A percentile compares a stretch with the other conserved stretches of the same genome.
Evolutionary conservation across 2,797 vertebrate genomes (phyloP).

Genomic region (Hippopotamyrus pictus): DNA sequence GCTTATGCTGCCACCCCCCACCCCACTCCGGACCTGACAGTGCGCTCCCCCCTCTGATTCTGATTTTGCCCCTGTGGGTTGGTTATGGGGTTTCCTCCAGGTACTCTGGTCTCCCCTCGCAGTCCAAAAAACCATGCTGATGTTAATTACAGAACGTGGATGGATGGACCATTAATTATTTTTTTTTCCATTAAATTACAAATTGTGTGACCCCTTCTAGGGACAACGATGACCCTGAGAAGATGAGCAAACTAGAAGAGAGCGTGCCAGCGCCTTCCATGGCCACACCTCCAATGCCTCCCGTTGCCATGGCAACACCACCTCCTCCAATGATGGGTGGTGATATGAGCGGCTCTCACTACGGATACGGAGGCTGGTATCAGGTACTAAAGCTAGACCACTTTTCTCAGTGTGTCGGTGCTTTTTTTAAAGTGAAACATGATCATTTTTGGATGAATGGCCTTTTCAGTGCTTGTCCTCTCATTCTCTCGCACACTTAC

Average conservation of each 20-base stretch:
- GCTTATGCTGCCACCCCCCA: neutral
- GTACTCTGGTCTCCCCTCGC: neutral
- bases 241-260: constrained; percentile 57
- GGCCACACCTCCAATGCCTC: constrained; percentile 45
- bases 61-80: neutral
- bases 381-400: constrained; percentile 54
- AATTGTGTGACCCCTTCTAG: constrained; percentile 26
- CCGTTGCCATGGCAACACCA: constrained; percentile 58
- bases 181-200: neutral
- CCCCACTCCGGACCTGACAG: neutral
- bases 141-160: neutral
- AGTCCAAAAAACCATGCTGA: neutral
- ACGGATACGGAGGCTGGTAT: constrained; percentile 67
- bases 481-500: neutral
- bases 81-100: neutral
- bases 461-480: too few species aligned
- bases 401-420: neutral
- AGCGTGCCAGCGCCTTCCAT: constrained; percentile 30
- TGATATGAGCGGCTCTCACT: constrained; percentile 50
- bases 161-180: neutral
- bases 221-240: constrained; percentile 59
- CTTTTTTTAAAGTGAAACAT: neutral
- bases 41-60: neutral
- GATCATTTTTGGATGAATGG: neutral
- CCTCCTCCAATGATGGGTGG: constrained; percentile 57